A percentile compares a stretch with the other conserved stretches of the same genome.
Evolutionary conservation across 2,888 invertebrate species (phyloP).

Genomic region (Stegophylla sp.): DNA sequence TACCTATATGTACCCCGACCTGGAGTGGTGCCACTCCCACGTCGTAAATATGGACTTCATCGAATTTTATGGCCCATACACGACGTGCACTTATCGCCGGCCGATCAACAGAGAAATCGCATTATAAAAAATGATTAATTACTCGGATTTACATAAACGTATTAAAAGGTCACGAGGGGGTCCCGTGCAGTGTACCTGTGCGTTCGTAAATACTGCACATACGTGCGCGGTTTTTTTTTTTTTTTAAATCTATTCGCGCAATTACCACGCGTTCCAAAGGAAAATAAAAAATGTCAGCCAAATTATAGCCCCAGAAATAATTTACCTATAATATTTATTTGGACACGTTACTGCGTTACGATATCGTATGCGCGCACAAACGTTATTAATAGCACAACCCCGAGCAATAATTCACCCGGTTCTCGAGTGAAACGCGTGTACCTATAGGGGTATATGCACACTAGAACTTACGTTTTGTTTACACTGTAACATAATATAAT

Average conservation of each 20-base stretch:
- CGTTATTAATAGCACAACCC: neutral
- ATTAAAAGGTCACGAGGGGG: constrained; percentile 55
- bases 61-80: constrained; percentile 51
- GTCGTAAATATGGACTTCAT: constrained; percentile 58
- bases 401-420: neutral
- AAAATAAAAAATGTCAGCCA: constrained; percentile 30
- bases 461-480: neutral
- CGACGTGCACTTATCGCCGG: constrained; percentile 53
- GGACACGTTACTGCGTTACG: neutral
- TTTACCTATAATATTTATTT: constrained; percentile 17
- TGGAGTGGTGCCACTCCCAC: constrained; percentile 44
- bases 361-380: neutral
- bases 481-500: too few relatives aligned
- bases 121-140: constrained; percentile 59
- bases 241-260: constrained; percentile 41
- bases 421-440: neutral
- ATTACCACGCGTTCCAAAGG: constrained; percentile 15
- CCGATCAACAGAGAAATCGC: constrained; percentile 59
- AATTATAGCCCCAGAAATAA: constrained; percentile 31
- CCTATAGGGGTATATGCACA: neutral
- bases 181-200: neutral
- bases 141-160: constrained; percentile 58
- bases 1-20: neutral
- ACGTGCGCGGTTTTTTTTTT: neutral
- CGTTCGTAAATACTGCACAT: neutral